These are phyloP conservation scores for Acrossocheilus wenchowensis DNA, from an alignment of 2,797 vertebrate genomes.

Conservation along the genomic window DNA sequence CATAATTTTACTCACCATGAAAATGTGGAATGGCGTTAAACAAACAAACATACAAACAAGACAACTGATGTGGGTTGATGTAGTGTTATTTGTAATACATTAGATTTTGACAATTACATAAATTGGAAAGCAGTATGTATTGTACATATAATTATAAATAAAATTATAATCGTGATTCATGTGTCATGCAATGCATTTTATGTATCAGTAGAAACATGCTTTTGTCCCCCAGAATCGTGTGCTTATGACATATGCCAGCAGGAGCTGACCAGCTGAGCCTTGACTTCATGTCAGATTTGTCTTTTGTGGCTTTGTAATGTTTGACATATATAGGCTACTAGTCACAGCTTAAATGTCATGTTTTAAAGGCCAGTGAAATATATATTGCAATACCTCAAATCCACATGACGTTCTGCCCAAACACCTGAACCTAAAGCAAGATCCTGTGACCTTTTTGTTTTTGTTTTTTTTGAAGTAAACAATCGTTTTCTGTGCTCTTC, in stretches of 20 bases:
- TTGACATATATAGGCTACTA: background rate
- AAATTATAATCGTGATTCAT: background rate
- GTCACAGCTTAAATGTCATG: slow-evolving; percentile 1
- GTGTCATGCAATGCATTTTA: background rate
- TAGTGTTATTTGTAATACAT: too few species aligned
- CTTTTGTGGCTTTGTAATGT: background rate
- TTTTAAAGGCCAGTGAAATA: background rate
- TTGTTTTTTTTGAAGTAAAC: background rate
- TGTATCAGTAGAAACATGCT: background rate
- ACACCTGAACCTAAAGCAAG: background rate
- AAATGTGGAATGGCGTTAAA: too few species aligned
- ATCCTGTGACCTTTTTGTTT: background rate
- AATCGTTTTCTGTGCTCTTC: background rate
- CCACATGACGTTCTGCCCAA: background rate
- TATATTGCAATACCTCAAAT: background rate
- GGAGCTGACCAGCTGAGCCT: background rate
- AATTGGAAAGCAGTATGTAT: background rate
- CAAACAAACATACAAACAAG: too few species aligned
- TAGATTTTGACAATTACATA: too few species aligned
- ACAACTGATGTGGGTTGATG: too few species aligned
- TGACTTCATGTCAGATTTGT: background rate
- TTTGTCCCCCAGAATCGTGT: background rate
- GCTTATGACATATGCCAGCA: background rate
- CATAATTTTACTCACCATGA: too few species aligned
- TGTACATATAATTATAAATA: background rate